These are phyloP conservation scores for Martes martes DNA, from an alignment of 2,113 vertebrate species.

Conservation along the genomic window DNA sequence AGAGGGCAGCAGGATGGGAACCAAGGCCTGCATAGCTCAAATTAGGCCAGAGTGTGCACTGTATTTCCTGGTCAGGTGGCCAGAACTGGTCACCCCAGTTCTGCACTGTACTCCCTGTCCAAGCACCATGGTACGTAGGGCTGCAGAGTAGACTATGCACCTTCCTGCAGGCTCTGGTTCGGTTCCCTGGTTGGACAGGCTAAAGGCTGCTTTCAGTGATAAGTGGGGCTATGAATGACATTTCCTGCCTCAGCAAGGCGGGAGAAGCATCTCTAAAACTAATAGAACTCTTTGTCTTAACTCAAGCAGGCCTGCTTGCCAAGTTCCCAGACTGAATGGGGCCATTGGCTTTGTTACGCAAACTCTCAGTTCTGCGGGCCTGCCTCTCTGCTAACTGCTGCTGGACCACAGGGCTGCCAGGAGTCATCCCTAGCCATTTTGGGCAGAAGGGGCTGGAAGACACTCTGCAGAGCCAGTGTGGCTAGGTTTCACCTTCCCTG, in stretches of 20 bases:
- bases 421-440: neutral
- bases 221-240: neutral
- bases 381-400: neutral
- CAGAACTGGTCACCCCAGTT: neutral
- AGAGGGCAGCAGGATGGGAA: neutral
- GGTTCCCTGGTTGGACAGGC: neutral
- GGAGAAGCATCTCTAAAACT: neutral
- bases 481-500: neutral
- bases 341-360: neutral
- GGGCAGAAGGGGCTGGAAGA: neutral
- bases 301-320: neutral
- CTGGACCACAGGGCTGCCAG: neutral
- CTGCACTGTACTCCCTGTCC: neutral
- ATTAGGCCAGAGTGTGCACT: neutral
- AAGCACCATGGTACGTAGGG: neutral
- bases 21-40: neutral
- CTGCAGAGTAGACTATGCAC: neutral
- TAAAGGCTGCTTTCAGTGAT: neutral
- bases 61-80: neutral
- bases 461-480: neutral
- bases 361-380: neutral
- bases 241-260: neutral
- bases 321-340: neutral
- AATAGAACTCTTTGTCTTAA: neutral
- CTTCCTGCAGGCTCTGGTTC: neutral